A percentile compares a stretch with the other conserved stretches of the same genome.
phyloP scores from a whole-genome alignment of 1,140 invertebrate genomes.

The Drosophila kohkoa region DNA sequence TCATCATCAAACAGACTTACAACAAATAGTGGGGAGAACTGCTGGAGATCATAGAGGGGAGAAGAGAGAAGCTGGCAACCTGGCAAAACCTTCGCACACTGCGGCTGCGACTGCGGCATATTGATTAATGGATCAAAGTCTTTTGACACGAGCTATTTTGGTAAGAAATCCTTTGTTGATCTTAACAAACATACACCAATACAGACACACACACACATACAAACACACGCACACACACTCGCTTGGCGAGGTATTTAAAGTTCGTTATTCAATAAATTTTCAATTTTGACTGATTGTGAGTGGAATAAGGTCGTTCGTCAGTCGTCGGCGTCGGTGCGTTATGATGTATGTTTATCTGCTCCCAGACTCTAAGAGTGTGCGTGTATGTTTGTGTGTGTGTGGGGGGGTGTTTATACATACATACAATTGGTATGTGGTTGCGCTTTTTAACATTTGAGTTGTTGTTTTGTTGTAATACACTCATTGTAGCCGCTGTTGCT shows the following conservation, averaged over 20 bases:
- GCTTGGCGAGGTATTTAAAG: conserved; percentile 27
- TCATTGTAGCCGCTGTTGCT: conserved; percentile 54
- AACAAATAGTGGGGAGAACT: conserved; percentile 20
- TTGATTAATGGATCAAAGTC: conserved; percentile 85
- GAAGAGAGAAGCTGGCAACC: conserved; percentile 11
- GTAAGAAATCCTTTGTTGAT: conserved; percentile 84
- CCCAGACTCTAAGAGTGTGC: not conserved
- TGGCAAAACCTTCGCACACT: conserved; percentile 68
- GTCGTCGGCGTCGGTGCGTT: conserved; percentile 69
- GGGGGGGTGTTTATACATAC: conserved; percentile 19
- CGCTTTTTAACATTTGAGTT: conserved; percentile 51
- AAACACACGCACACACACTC: conserved; percentile 8
- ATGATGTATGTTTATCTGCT: conserved; percentile 75
- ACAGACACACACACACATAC: conserved; percentile 37
- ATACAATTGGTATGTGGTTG: conserved; percentile 46
- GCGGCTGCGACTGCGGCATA: conserved; percentile 72
- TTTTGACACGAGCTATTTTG: conserved; percentile 85
- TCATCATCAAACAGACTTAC: conserved; percentile 54
- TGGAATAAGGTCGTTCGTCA: conserved; percentile 83
- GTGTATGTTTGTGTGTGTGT: conserved; percentile 15
- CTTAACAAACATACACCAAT: conserved; percentile 71
- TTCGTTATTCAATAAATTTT: conserved; percentile 84
- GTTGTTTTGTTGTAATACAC: conserved; percentile 61
- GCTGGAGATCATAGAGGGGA: not conserved
- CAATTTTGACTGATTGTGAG: conserved; percentile 85